Conservation (phyloP, 2,797 vertebrate species). For the Phoxinus dragarum region DNA sequence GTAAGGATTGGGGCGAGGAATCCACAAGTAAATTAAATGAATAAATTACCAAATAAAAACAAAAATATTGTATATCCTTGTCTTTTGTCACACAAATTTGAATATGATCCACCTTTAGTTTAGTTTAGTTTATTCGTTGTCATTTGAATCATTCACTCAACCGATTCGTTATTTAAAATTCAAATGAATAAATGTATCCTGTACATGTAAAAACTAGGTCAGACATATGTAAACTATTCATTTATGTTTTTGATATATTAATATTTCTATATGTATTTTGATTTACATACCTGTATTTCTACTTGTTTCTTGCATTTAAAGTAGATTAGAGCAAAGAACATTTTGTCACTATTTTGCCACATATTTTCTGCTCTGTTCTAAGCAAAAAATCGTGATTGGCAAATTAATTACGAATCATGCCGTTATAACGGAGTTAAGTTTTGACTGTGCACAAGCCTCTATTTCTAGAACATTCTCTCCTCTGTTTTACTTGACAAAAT, state of each 20-base stretch:
- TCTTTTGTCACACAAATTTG: background rate
- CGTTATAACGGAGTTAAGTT: background rate
- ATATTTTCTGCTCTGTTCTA: background rate
- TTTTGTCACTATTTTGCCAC: background rate
- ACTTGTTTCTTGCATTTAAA: background rate
- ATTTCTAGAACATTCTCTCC: background rate
- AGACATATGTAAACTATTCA: background rate
- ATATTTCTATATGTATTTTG: background rate
- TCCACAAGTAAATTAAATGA: background rate
- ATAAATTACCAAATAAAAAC: background rate
- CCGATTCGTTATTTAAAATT: background rate
- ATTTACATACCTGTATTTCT: background rate
- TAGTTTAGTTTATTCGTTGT: background rate
- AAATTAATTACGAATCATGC: background rate
- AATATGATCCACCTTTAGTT: background rate
- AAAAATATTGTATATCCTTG: background rate
- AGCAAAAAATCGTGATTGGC: background rate
- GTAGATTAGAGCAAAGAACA: background rate
- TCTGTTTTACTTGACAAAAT: slow-evolving; percentile 43
- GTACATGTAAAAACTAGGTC: background rate
- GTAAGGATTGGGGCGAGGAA: background rate
- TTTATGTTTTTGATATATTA: background rate
- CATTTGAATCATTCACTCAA: background rate
- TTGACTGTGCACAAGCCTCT: background rate
- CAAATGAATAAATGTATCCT: background rate